These are phyloP conservation scores for Meiosimyza decipiens DNA, from an alignment of 2,888 invertebrate species.

Conservation along the genomic window DNA sequence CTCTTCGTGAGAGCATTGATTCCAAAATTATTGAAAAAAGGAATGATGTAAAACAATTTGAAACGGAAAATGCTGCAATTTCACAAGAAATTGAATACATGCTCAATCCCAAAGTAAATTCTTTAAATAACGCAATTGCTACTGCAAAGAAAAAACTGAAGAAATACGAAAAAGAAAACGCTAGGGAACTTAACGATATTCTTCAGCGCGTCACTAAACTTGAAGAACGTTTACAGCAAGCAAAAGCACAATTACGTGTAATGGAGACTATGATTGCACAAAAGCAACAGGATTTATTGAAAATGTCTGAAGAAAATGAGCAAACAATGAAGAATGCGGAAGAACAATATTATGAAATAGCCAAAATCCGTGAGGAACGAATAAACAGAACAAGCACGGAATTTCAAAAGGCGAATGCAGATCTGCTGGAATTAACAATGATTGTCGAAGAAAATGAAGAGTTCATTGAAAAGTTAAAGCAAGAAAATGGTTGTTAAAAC, in stretches of 20 bases:
- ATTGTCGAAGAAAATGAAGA: conserved; percentile 24
- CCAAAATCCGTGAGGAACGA: conserved; percentile 35
- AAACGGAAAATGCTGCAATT: conserved; percentile 30
- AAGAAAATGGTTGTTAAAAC: not conserved
- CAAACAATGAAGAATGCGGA: conserved; percentile 47
- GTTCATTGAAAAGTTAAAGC: conserved; percentile 18
- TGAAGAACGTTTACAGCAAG: conserved; percentile 31
- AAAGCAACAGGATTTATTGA: conserved; percentile 22
- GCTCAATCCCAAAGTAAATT: conserved; percentile 35
- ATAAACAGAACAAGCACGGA: conserved; percentile 24
- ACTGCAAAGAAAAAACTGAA: conserved; percentile 35
- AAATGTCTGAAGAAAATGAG: conserved; percentile 41
- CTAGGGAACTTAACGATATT: conserved; percentile 31
- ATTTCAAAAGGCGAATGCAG: conserved; percentile 21
- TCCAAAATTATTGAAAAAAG: conserved; percentile 28
- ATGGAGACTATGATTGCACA: conserved; percentile 27
- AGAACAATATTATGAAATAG: conserved; percentile 28
- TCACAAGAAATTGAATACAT: conserved; percentile 33
- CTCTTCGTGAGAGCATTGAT: conserved; percentile 25
- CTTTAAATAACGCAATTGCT: conserved; percentile 37
- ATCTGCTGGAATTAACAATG: conserved; percentile 17
- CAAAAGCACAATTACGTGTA: conserved; percentile 33
- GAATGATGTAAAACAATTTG: conserved; percentile 28
- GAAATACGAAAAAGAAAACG: conserved; percentile 37
- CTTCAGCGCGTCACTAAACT: conserved; percentile 38